Conservation (phyloP, 2,113 vertebrate species). For the Elachura formosa region DNA sequence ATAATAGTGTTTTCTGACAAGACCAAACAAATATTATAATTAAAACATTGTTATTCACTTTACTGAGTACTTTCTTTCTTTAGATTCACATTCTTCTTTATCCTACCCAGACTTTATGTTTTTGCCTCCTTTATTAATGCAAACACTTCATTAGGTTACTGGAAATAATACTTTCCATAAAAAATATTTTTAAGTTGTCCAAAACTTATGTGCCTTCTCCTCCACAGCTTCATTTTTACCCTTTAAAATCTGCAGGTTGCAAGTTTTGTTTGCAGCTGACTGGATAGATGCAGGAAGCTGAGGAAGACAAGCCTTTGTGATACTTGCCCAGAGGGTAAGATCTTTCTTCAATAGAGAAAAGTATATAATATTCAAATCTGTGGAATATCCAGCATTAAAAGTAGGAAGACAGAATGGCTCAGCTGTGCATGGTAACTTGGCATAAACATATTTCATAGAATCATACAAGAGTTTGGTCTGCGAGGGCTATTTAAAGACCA, state of each 20-base stretch:
- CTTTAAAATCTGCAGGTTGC: background rate
- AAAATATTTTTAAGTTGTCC: background rate
- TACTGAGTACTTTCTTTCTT: background rate
- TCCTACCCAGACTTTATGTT: background rate
- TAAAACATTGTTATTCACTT: background rate
- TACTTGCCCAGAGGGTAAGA: background rate
- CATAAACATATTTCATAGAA: background rate
- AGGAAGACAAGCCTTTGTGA: fast-evolving
- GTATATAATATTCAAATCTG: background rate
- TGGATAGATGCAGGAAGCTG: background rate
- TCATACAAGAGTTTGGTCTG: background rate
- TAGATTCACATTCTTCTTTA: constrained; percentile 3
- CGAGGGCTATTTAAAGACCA: background rate
- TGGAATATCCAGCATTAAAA: background rate
- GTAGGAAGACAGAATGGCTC: background rate
- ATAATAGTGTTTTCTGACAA: background rate
- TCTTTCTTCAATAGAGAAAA: background rate
- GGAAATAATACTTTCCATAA: background rate
- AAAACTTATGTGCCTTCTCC: background rate
- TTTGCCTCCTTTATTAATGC: background rate
- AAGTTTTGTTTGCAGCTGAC: background rate
- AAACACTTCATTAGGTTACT: background rate
- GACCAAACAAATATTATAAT: background rate
- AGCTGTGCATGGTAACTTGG: background rate
- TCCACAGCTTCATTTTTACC: background rate